These are phyloP conservation scores for Drosophila insularis DNA, from an alignment of 1,140 invertebrate genomes.

Conservation along the genomic window DNA sequence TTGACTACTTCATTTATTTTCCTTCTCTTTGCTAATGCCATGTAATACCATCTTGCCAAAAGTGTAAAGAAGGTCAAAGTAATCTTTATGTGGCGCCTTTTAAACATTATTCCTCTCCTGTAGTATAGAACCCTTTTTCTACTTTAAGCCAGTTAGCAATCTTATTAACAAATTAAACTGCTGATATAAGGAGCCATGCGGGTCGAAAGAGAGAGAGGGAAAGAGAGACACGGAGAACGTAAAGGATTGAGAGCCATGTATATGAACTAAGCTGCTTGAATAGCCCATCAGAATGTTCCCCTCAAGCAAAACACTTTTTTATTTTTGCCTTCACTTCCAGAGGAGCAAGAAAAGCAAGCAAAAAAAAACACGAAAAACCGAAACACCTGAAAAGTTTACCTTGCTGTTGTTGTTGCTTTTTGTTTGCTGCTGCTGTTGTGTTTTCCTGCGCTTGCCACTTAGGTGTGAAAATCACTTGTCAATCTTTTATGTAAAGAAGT, in stretches of 20 bases:
- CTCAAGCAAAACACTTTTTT: slow-evolving; percentile 26
- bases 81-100: neutral
- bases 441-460: slow-evolving; percentile 57
- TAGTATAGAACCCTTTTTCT: neutral
- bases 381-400: slow-evolving; percentile 44
- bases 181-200: neutral
- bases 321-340: slow-evolving; percentile 27
- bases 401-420: slow-evolving; percentile 17
- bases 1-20: no score
- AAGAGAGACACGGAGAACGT: neutral
- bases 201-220: neutral
- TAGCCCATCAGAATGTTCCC: slow-evolving; percentile 12
- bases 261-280: slow-evolving; percentile 5
- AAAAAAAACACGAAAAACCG: neutral
- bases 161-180: slow-evolving; percentile 10
- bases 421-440: slow-evolving; percentile 32
- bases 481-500: slow-evolving; percentile 79
- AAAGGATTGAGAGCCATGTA: neutral
- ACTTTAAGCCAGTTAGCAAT: slow-evolving; percentile 1
- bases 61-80: no score
- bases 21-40: no score
- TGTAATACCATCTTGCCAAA: no score
- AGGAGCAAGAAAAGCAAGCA: neutral
- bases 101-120: neutral
- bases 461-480: slow-evolving; percentile 78